Percentiles rank a stretch among this genome's conserved stretches.
Conservation (phyloP, 2,113 vertebrate species). For the Nycticryphes semicollaris region DNA sequence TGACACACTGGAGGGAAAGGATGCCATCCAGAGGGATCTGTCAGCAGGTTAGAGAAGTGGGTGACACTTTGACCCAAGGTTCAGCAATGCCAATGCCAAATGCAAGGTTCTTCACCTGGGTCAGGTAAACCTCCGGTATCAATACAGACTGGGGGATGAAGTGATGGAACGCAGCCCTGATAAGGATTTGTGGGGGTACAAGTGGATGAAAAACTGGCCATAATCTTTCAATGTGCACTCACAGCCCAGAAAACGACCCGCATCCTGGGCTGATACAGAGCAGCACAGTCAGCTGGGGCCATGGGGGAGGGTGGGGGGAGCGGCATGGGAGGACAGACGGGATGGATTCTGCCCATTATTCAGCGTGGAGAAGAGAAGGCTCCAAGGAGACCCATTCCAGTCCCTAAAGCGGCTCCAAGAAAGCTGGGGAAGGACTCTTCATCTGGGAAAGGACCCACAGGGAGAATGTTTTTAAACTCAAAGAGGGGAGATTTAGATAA, state of each 20-base stretch:
- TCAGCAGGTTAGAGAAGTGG: background rate
- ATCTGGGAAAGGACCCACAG: background rate
- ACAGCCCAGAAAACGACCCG: no score
- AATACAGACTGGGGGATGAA: background rate
- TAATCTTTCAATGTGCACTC: no score
- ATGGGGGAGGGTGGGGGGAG: no score
- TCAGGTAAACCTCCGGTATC: background rate
- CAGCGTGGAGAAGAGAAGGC: background rate
- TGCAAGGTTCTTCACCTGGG: background rate
- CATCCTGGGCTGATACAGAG: background rate
- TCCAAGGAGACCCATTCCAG: background rate
- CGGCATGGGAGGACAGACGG: no score
- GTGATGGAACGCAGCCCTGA: background rate
- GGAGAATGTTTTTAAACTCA: background rate
- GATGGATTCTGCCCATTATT: background rate
- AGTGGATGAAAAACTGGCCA: no score
- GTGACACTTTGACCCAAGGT: no score
- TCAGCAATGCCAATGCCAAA: no score
- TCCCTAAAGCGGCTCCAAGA: background rate
- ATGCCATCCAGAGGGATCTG: background rate
- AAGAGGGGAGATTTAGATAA: background rate
- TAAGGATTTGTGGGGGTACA: no score
- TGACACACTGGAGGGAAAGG: background rate
- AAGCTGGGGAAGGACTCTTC: background rate
- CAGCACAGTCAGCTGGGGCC: background rate